These are phyloP conservation scores for Asarcornis scutulata DNA, from an alignment of 2,113 vertebrate species.

Conservation along the genomic window DNA sequence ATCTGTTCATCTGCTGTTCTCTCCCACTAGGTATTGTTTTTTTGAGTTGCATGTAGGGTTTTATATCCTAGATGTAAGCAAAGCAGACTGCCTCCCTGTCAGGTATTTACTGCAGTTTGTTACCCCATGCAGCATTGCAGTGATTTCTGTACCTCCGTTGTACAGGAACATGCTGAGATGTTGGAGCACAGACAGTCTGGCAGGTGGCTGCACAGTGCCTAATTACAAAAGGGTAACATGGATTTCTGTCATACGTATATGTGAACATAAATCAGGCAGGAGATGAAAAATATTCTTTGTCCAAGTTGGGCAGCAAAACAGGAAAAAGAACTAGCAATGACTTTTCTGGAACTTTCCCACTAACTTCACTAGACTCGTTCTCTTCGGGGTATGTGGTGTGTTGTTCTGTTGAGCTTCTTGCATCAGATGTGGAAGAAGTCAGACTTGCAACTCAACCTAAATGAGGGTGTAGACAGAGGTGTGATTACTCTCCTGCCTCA, in stretches of 20 bases:
- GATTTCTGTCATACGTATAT: not conserved
- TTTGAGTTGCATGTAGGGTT: not conserved
- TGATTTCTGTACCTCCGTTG: not conserved
- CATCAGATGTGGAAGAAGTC: not conserved
- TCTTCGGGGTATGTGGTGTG: not conserved
- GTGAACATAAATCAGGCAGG: not conserved
- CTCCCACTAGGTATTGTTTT: not conserved
- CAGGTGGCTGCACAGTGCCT: constrained; percentile 30
- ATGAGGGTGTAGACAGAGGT: not conserved
- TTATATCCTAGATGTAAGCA: not conserved
- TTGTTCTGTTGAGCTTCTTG: not conserved
- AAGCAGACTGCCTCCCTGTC: not conserved
- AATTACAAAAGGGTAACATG: not conserved
- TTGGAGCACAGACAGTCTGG: constrained; percentile 1
- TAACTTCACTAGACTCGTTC: not conserved
- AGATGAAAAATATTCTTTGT: not conserved
- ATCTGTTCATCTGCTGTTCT: not conserved
- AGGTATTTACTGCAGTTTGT: constrained; percentile 1
- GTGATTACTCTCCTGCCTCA: not conserved
- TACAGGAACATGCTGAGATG: not conserved
- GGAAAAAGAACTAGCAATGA: not conserved
- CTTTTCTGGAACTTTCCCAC: not conserved
- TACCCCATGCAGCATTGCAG: not conserved
- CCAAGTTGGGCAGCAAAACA: not conserved
- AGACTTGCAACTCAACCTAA: not conserved